Evolutionary conservation across 2,888 invertebrate genomes (phyloP), one percentile per base, ranked within the genome.

Genomic region (Eristalinus sepulchralis): DNA sequence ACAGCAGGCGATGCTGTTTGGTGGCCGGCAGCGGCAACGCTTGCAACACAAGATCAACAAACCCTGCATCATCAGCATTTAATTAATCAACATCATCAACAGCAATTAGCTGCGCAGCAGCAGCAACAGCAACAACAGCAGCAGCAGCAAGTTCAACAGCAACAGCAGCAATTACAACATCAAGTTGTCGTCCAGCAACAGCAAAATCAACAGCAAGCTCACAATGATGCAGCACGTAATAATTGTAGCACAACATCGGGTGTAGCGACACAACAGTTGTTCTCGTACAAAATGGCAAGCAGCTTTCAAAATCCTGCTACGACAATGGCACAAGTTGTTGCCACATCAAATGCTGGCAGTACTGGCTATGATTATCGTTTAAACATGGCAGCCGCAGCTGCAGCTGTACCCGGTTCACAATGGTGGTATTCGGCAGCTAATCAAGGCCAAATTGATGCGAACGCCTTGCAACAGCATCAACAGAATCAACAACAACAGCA

Each of bases 261-360:
- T 88, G 94, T 94, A 88, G 93, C 94, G 70, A 94, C 94, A 89
- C 96, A 96, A 91, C 96, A 96, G 93, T 94, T 96, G 89, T 97
- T 96, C 92, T 95, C 96, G 88, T 97, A 97, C 93, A 97, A 97
- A 94, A 96, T 97, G 96, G 95, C 96, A 90, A 95, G 96, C 92
- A 96, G 96, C 92, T 96, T 97, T 94, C 95, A 96, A 90, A 95
- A 95, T 92, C 94, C 95, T 90, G 94, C 94, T 93, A 95, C 94
- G 93, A 95, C 94, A 91, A 94, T 94, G 93, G 94, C 93, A 91
- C 94, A 93, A 93, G 95, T 94, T 93, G 94, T 94, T 89, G 94
- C 95, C 89, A 94, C 95, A 89, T 94, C 95, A 88, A 94, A 94
- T 90, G 92, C 92, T 81, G 91, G 91, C 67, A 94, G 95, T 88